Evolutionary conservation across 1,140 invertebrate genomes (phyloP).

Genomic region (Cydia splendana): DNA sequence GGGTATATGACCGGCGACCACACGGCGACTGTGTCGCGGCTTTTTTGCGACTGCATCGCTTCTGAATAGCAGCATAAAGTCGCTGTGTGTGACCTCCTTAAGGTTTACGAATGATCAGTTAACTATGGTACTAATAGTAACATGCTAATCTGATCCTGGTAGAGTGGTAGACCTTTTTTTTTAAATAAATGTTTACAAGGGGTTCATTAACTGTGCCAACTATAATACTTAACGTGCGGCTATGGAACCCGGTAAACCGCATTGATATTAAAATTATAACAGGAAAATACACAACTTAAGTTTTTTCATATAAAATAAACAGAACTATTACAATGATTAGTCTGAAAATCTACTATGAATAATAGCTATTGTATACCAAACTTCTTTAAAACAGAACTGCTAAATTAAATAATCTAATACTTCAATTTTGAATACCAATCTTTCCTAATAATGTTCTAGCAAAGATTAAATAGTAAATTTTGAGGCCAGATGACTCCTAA

Average conservation of each 20-base stretch:
- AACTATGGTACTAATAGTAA: too few species aligned
- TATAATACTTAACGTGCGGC: background rate
- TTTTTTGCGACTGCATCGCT: too few species aligned
- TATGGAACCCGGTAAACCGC: background rate
- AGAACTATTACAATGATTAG: too few species aligned
- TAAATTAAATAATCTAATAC: background rate
- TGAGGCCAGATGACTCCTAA: background rate
- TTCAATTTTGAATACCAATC: background rate
- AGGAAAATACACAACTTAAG: background rate
- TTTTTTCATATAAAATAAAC: background rate
- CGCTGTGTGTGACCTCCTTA: too few species aligned
- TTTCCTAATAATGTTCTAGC: background rate
- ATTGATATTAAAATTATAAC: background rate
- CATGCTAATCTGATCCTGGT: background rate
- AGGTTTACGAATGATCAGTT: too few species aligned
- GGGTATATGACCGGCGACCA: too few species aligned
- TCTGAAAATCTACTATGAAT: constrained; percentile 13
- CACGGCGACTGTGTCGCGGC: too few species aligned
- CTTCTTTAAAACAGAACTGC: background rate
- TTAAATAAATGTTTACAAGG: background rate
- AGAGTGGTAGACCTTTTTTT: background rate
- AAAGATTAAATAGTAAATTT: background rate
- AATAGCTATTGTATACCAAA: constrained; percentile 26
- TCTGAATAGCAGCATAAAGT: too few species aligned
- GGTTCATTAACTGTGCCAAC: background rate